phyloP scores from a whole-genome alignment of 2,113 vertebrate genomes.

The Rhipidura dahli region DNA sequence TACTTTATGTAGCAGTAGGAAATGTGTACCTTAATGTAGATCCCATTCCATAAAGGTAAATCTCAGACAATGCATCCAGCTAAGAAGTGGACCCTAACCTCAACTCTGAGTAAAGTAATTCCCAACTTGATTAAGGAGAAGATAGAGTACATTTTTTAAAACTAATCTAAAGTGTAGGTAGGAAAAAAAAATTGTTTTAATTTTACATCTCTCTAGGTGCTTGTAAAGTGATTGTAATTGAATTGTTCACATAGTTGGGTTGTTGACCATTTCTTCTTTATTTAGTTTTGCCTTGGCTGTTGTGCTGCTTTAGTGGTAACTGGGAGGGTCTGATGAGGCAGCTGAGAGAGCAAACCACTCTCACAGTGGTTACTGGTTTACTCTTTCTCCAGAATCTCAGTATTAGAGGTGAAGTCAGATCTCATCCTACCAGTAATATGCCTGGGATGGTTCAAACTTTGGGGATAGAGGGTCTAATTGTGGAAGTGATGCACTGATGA shows the following conservation, averaged over 20 bases:
- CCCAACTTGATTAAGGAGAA: neutral
- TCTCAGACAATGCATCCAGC: neutral
- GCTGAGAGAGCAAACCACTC: neutral
- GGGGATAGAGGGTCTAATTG: neutral
- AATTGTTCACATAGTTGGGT: neutral
- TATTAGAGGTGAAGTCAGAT: neutral
- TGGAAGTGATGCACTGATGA: neutral
- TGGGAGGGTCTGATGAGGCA: neutral
- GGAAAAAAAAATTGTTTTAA: neutral
- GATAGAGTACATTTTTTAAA: neutral
- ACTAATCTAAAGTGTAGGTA: neutral
- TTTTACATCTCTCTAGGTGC: neutral
- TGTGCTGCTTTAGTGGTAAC: neutral
- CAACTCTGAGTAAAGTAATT: neutral
- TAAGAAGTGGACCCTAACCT: neutral
- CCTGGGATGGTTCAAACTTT: neutral
- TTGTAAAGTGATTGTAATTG: neutral
- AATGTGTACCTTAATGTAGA: neutral
- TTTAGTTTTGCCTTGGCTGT: neutral
- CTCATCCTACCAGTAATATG: neutral
- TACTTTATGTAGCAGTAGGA: neutral
- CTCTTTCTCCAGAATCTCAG: neutral
- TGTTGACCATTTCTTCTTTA: neutral
- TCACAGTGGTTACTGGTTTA: neutral
- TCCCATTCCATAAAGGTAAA: neutral